phyloP scores from a whole-genome alignment of 2,888 invertebrate genomes.

The Apodemia zela region DNA sequence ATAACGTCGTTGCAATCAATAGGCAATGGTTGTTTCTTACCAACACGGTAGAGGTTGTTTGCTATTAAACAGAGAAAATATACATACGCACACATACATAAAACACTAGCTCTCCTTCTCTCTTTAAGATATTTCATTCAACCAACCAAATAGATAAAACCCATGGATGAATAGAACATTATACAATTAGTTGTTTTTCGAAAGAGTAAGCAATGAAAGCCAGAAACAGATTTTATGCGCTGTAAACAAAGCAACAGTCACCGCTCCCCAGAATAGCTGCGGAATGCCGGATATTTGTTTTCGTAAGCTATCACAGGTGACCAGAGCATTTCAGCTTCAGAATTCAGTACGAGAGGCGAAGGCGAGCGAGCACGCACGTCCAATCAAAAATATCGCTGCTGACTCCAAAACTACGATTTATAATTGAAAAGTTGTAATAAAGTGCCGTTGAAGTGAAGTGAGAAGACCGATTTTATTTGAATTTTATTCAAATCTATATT shows the following conservation, averaged over 20 bases:
- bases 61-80: too few relatives aligned
- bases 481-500: not conserved
- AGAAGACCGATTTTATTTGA: constrained; percentile 12
- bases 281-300: constrained; percentile 75
- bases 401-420: constrained; percentile 43
- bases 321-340: constrained; percentile 32
- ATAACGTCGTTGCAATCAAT: too few relatives aligned
- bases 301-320: constrained; percentile 38
- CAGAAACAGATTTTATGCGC: constrained; percentile 33
- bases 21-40: too few relatives aligned
- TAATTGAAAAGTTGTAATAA: constrained; percentile 10
- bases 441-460: constrained; percentile 28
- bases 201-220: constrained; percentile 14
- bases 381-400: constrained; percentile 37
- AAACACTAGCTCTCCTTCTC: too few relatives aligned
- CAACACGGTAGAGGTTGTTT: too few relatives aligned
- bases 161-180: too few relatives aligned
- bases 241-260: constrained; percentile 72
- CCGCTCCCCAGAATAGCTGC: constrained; percentile 58
- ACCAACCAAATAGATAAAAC: too few relatives aligned
- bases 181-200: not conserved
- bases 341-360: constrained; percentile 40
- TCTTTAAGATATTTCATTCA: too few relatives aligned
- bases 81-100: too few relatives aligned
- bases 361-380: constrained; percentile 34